A percentile compares a stretch with the other conserved stretches of the same genome.
Conservation (phyloP, 2,797 vertebrate genomes). For the Rhinogobio ventralis region DNA sequence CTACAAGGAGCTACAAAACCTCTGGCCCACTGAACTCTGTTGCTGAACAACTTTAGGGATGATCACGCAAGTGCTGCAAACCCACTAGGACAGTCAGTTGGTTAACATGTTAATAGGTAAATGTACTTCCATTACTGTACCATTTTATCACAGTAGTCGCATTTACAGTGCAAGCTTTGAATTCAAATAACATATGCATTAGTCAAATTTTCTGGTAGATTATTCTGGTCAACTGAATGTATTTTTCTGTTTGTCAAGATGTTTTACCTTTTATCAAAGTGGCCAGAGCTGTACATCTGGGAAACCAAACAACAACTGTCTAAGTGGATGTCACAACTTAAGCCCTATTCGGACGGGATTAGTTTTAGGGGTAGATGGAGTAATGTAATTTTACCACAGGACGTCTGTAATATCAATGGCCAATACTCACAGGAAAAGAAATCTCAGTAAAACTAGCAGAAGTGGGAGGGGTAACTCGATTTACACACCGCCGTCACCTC, state of each 20-base stretch:
- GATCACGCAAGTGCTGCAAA: neutral
- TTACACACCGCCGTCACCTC: too few species aligned
- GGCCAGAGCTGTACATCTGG: neutral
- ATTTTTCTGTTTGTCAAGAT: neutral
- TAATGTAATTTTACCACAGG: too few species aligned
- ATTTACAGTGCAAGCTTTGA: neutral
- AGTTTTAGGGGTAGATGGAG: too few species aligned
- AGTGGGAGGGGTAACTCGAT: too few species aligned
- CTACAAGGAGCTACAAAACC: constrained; percentile 29
- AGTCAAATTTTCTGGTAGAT: neutral
- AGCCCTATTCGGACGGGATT: too few species aligned
- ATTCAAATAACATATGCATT: neutral
- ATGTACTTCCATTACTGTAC: neutral
- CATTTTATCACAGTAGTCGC: neutral
- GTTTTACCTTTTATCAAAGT: neutral
- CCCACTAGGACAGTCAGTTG: neutral
- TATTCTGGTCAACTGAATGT: neutral
- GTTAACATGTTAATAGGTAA: neutral
- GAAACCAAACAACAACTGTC: neutral
- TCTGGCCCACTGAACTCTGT: constrained; percentile 20
- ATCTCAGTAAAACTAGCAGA: too few species aligned
- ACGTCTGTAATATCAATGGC: too few species aligned
- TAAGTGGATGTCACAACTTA: neutral
- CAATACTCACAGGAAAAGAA: too few species aligned
- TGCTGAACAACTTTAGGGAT: neutral